Evolutionary conservation across 2,888 invertebrate species (phyloP).

Genomic region (Drosophila neonasuta): DNA sequence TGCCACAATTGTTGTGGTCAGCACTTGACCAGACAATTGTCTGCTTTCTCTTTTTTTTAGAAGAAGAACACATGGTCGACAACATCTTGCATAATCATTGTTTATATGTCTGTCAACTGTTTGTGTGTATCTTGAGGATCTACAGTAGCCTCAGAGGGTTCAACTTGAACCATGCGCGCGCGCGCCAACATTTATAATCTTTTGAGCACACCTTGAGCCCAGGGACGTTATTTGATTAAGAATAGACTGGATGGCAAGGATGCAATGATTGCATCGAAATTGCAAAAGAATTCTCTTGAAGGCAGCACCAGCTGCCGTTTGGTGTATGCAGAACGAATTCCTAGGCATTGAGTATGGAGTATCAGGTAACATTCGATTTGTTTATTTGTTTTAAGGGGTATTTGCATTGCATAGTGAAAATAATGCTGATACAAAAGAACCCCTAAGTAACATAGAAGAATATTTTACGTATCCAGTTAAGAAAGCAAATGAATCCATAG

Average conservation of each 20-base stretch:
- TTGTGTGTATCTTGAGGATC: slow-evolving; percentile 43
- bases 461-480: background rate
- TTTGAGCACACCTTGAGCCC: slow-evolving; percentile 54
- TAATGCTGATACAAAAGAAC: slow-evolving; percentile 36
- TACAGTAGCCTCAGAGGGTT: slow-evolving; percentile 30
- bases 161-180: slow-evolving; percentile 24
- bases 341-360: slow-evolving; percentile 26
- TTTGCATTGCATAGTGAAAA: slow-evolving; percentile 58
- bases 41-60: background rate
- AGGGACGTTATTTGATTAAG: slow-evolving; percentile 55
- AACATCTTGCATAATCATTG: slow-evolving; percentile 64
- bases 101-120: slow-evolving; percentile 22
- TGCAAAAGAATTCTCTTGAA: slow-evolving; percentile 55
- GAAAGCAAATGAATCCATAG: background rate
- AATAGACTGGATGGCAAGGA: slow-evolving; percentile 24
- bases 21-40: slow-evolving; percentile 59
- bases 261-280: slow-evolving; percentile 60
- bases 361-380: slow-evolving; percentile 56
- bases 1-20: slow-evolving; percentile 55
- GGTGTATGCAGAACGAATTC: slow-evolving; percentile 55
- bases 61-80: slow-evolving; percentile 43
- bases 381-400: slow-evolving; percentile 49
- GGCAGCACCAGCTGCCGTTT: slow-evolving; percentile 48
- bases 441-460: background rate
- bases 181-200: slow-evolving; percentile 70